phyloP scores from a whole-genome alignment of 1,140 invertebrate genomes.

The Eurosta solidaginis region DNA sequence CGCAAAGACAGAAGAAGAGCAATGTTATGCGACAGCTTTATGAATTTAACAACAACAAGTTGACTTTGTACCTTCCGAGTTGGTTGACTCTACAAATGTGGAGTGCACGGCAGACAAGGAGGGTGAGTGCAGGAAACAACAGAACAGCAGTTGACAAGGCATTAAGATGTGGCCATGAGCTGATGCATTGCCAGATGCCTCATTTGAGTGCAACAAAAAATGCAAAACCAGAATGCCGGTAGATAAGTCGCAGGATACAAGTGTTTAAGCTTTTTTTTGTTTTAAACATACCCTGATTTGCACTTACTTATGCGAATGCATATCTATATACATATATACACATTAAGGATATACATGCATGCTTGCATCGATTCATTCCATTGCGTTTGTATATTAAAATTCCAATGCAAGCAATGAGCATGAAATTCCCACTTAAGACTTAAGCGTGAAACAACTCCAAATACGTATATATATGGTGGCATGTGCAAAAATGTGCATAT shows the following conservation, averaged over 20 bases:
- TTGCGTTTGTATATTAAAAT: neutral
- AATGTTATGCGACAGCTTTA: constrained; percentile 21
- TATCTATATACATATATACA: neutral
- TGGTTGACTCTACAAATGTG: neutral
- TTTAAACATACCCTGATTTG: too few relatives aligned
- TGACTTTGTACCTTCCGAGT: constrained; percentile 2
- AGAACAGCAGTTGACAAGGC: too few relatives aligned
- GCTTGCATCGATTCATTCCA: neutral
- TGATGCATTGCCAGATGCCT: neutral
- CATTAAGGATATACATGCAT: neutral
- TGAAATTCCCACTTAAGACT: constrained; percentile 24
- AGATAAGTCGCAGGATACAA: constrained; percentile 24
- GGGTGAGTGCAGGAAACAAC: too few relatives aligned
- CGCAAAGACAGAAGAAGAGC: neutral
- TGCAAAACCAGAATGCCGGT: constrained; percentile 12
- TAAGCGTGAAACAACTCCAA: neutral
- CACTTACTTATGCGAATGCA: neutral
- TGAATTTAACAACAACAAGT: constrained; percentile 26
- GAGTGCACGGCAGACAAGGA: neutral
- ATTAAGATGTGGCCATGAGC: neutral
- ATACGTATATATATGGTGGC: neutral
- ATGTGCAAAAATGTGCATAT: neutral
- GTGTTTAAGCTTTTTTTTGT: constrained; percentile 11
- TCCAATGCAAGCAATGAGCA: constrained; percentile 8
- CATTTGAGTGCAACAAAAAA: constrained; percentile 20